phyloP scores from a whole-genome alignment of 1,140 invertebrate genomes.

The Leptopilina clavipes region DNA sequence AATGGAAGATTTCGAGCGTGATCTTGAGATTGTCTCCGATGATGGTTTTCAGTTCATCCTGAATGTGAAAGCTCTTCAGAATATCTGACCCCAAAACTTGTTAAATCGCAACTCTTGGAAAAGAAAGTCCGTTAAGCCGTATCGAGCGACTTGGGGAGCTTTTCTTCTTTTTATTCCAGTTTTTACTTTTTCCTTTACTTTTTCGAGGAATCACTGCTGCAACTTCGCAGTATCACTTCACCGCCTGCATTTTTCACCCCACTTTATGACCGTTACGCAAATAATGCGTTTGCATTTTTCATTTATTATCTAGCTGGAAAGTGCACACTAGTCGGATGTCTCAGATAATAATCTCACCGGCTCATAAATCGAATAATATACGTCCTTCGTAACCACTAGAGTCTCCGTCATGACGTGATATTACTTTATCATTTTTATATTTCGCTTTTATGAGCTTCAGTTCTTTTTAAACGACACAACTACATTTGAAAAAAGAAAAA shows the following conservation, averaged over 20 bases:
- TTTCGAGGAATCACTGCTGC: conserved; percentile 26
- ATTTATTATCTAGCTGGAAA: neutral
- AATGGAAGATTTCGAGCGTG: neutral
- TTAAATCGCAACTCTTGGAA: conserved; percentile 55
- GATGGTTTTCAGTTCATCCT: conserved; percentile 40
- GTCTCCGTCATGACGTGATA: neutral
- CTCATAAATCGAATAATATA: conserved; percentile 34
- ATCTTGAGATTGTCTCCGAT: neutral
- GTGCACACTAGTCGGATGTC: neutral
- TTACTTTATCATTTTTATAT: conserved; percentile 32
- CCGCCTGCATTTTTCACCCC: neutral
- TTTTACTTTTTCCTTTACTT: conserved; percentile 37
- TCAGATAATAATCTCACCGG: conserved; percentile 22
- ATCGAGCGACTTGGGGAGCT: conserved; percentile 46
- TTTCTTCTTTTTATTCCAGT: conserved; percentile 44
- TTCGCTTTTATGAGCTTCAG: conserved; percentile 11
- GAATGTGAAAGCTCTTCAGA: conserved; percentile 42
- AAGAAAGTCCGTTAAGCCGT: conserved; percentile 53
- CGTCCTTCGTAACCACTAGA: conserved; percentile 16
- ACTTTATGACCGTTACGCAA: neutral
- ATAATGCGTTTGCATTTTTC: conserved; percentile 33
- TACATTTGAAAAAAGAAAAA: neutral
- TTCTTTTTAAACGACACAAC: conserved; percentile 8
- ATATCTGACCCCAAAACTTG: conserved; percentile 54
- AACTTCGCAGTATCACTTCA: neutral